A percentile compares a stretch with the other conserved stretches of the same genome.
Conservation (phyloP, 2,113 vertebrate genomes). For the Paedocypris sp. region DNA sequence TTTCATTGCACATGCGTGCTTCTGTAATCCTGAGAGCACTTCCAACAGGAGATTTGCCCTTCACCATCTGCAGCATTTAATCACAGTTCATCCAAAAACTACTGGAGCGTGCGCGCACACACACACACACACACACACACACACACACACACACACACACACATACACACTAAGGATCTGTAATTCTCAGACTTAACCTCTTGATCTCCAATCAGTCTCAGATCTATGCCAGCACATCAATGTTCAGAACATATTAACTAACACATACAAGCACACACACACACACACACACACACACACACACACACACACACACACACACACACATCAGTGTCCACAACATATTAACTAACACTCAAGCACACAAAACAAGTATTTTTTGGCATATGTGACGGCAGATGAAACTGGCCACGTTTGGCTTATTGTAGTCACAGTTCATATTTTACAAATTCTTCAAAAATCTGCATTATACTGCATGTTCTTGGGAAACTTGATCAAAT, state of each 20-base stretch:
- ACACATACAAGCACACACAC: background rate
- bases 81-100: constrained; percentile 28
- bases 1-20: background rate
- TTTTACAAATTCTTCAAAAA: no score
- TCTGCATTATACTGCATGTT: no score
- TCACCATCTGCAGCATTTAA: constrained; percentile 34
- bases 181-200: background rate
- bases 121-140: constrained; percentile 4
- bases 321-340: background rate
- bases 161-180: background rate
- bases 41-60: constrained; percentile 14
- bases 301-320: background rate
- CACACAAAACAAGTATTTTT: no score
- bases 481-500: no score
- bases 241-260: background rate
- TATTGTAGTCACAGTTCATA: no score
- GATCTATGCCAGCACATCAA: background rate
- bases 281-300: constrained; percentile 2
- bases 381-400: no score
- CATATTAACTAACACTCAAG: no score
- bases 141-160: background rate
- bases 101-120: background rate
- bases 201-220: background rate
- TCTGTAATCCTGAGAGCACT: constrained; percentile 5
- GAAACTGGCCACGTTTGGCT: no score